phyloP scores from a whole-genome alignment of 23 tunicate genomes.

The Ascidia mentula region DNA sequence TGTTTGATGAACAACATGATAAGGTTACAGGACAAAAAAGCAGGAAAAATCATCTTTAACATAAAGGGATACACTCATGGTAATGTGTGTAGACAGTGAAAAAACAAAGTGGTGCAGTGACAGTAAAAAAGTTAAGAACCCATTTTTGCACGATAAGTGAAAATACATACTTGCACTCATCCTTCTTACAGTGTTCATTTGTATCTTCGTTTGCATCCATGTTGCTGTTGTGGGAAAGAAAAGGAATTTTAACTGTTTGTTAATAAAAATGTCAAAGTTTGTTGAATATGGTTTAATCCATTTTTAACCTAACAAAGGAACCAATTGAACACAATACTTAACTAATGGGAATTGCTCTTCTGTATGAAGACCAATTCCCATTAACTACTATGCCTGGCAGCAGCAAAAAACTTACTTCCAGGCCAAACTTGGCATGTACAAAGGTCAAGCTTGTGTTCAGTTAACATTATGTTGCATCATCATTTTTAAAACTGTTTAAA shows the following conservation, averaged over 20 bases:
- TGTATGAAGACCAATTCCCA: too few relatives aligned
- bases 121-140: too few relatives aligned
- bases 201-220: background rate
- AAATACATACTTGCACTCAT: background rate
- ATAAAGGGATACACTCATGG: too few relatives aligned
- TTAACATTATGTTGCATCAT: background rate
- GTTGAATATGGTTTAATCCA: background rate
- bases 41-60: too few relatives aligned
- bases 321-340: background rate
- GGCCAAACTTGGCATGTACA: background rate
- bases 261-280: background rate
- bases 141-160: background rate
- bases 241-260: background rate
- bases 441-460: background rate
- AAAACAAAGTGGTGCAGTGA: too few relatives aligned
- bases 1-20: too few relatives aligned
- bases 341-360: too few relatives aligned
- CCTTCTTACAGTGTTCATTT: background rate
- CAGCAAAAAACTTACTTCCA: background rate
- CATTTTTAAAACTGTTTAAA: background rate
- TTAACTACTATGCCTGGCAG: too few relatives aligned
- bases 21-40: too few relatives aligned
- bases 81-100: too few relatives aligned
- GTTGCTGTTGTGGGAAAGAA: background rate
- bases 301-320: background rate